Evolutionary conservation across 2,888 invertebrate species (phyloP), one percentile per base, ranked within the genome.

Genomic region (Hirudinaria manillensis): DNA sequence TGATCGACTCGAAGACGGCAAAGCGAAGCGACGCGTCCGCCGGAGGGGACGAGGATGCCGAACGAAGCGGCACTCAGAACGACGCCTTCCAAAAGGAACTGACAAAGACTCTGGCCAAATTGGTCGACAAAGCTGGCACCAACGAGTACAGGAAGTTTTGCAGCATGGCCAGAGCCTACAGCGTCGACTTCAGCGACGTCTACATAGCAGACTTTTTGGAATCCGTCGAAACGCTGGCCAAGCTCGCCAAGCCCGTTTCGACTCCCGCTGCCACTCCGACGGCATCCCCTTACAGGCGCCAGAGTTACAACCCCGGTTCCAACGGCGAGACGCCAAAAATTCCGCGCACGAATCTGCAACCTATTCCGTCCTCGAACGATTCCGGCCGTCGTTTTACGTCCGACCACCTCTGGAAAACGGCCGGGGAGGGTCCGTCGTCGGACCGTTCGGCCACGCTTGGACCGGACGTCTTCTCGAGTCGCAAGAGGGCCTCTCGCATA

Each of bases 121-220:
- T 68, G 16, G 32, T 68, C 32, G 36, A 68, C 32, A 68, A 68
- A 68, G 68, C 68, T n/a, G 68, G 68, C 21, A 29, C 68, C 32
- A 29, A 32, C 68, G 68, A 68, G 21, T 68, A 68, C 68, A 32
- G 68, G 34, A 32, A 73, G 65, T 55, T 73, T 10, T 73, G 73
- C 65, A 65, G n/a, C 38, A 19, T 73, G 36, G 73, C 65, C 24
- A 51, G 73, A 51, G 27, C 36, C n/a, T 29, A 36, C 36, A 73
- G 73, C 73, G 36, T 34, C 13, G 34, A 61, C n/a, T 68, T 68
- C 6, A 68, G 68, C 68, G 68, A 68, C 32, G 32, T 68, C 34
- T 65, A 73, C 73, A 73, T 73, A 34, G 73, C 73, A 34, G 73
- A 65, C 24, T 73, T 73, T 27, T 27, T 73, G 10, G 73, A 73